Evolutionary conservation across 2,888 invertebrate genomes (phyloP), one percentile per base, ranked within the genome.

Genomic region (Dolomedes plantarius): DNA sequence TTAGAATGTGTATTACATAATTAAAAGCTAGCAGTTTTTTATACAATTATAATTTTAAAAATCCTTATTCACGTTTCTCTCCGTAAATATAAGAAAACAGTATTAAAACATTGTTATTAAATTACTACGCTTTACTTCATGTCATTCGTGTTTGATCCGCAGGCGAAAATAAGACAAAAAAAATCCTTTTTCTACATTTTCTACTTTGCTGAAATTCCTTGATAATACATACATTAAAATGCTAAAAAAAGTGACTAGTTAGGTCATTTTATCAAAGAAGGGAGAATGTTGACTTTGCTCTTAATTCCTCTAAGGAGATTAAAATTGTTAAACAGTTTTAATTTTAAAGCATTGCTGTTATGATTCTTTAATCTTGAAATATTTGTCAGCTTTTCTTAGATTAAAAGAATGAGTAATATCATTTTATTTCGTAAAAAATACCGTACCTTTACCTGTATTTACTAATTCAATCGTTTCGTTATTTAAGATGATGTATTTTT

Each of bases 391-490:
- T 56, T 56, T 56, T 23, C 56, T 1, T 56, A 23, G 56, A 56
- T 56, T 56, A 56, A 6, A 56, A 56, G 23, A 56, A 56, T 23
- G 56, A 56, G 56, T 56, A 16, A 56, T 56, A 56, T 56, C 56
- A 56, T 23, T 56, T 56, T 11, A 16, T 56, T 19, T 16, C 2
- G 3, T 5, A 56, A 16, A 56, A 46, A 56, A 56, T n/a, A 23
- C 23, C 23, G 23, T 1, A 7, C 3, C 56, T 56, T 23, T 56
- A 23, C 56, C 23, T 56, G 3, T 16, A 1, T 5, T 23, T 6
- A 23, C 56, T 56, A 56, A 56, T 56, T 56, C 56, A 56, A 56
- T 56, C 56, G 56, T 56, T 56, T 56, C 56, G 16, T 56, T 56
- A 56, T 23, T 56, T 16, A 11, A 56, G 23, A 56, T 46, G 41